Evolutionary conservation across 2,797 vertebrate genomes (phyloP).

Genomic region (Enteromius mattozi): DNA sequence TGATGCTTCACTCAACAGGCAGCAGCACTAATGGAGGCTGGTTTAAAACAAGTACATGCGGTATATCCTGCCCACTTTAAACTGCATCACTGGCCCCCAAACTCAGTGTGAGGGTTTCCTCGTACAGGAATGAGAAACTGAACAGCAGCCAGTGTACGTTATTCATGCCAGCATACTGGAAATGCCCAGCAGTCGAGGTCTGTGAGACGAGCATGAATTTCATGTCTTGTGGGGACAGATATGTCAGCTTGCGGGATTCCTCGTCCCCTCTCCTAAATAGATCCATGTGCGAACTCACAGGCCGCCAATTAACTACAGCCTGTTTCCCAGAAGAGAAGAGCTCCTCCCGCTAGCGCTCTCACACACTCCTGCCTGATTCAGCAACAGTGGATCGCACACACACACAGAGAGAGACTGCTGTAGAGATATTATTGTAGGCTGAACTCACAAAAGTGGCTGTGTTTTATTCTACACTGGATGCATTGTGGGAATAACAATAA

Average conservation of each 20-base stretch:
- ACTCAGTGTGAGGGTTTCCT: conserved; percentile 8
- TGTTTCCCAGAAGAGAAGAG: conserved; percentile 76
- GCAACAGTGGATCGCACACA: conserved; percentile 26
- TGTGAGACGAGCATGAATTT: background rate
- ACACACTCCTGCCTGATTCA: conserved; percentile 43
- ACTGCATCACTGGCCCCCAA: background rate
- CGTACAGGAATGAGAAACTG: conserved; percentile 12
- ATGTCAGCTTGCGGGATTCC: conserved; percentile 63
- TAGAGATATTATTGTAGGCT: conserved; percentile 10
- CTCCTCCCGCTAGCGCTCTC: conserved; percentile 62
- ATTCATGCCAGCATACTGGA: conserved; percentile 5
- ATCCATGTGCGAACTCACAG: conserved; percentile 76
- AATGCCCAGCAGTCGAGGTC: background rate
- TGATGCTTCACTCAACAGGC: background rate
- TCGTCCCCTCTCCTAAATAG: conserved; percentile 71
- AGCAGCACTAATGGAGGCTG: conserved; percentile 1
- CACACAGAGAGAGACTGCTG: background rate
- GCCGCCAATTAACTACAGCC: conserved; percentile 75
- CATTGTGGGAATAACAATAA: conserved; percentile 26
- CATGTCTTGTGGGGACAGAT: conserved; percentile 2
- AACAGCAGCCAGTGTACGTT: background rate
- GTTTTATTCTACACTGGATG: conserved; percentile 1
- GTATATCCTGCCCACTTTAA: conserved; percentile 14
- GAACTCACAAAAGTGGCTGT: conserved; percentile 4
- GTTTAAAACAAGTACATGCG: background rate